phyloP scores from a whole-genome alignment of 30 jellyfish, hydroid and myxozoan genomes.

The Hydractinia symbiolongicarpus region DNA sequence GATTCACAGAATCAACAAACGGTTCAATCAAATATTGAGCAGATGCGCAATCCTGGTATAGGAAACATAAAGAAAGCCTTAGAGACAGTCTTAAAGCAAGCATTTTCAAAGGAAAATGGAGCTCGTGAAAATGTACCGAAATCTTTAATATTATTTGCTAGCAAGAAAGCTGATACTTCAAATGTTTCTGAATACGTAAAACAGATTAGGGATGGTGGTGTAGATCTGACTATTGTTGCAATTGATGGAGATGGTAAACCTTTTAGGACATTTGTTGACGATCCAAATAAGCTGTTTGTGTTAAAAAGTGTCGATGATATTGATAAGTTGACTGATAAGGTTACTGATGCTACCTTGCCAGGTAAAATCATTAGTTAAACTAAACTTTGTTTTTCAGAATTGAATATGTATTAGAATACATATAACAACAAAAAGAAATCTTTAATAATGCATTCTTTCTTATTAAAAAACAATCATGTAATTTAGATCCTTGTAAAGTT shows the following conservation, averaged over 20 bases:
- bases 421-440: background rate
- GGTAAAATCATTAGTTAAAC: background rate
- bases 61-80: constrained; percentile 36
- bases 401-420: background rate
- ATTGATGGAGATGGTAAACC: background rate
- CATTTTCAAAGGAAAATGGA: background rate
- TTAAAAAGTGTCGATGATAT: background rate
- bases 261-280: too few species aligned
- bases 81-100: constrained; percentile 51
- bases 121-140: background rate
- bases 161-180: background rate
- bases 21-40: too few species aligned
- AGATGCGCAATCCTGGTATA: too few species aligned
- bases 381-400: background rate
- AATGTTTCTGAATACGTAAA: constrained; percentile 1
- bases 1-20: too few species aligned
- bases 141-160: background rate
- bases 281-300: background rate
- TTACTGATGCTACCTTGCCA: background rate
- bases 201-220: background rate
- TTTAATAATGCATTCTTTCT: too few species aligned
- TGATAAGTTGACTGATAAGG: background rate
- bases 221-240: background rate
- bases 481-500: background rate
- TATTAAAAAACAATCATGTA: background rate